Conservation (phyloP, 2,888 invertebrate genomes). For the Buathra laborator region DNA sequence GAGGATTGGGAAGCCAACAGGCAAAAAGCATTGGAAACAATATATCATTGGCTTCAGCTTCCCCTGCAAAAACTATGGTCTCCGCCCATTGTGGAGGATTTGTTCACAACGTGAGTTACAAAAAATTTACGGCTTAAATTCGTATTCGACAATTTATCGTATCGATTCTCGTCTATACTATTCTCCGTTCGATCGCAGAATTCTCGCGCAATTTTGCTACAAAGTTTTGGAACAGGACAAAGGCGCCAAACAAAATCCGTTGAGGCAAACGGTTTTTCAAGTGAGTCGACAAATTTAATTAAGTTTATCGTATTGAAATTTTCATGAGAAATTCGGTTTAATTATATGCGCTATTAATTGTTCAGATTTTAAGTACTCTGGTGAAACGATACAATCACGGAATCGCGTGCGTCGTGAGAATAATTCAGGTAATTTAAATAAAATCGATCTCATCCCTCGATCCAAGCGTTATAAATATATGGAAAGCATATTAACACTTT, state of each 20-base stretch:
- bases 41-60: slow-evolving; percentile 90
- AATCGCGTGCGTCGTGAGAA: slow-evolving; percentile 90
- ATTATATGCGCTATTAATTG: slow-evolving; percentile 74
- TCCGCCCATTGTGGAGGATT: slow-evolving; percentile 93
- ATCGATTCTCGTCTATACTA: neutral
- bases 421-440: slow-evolving; percentile 86
- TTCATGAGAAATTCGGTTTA: neutral
- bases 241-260: slow-evolving; percentile 88
- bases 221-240: slow-evolving; percentile 89
- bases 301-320: slow-evolving; percentile 11
- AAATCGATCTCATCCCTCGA: slow-evolving; percentile 25
- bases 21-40: slow-evolving; percentile 88
- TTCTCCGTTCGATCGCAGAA: slow-evolving; percentile 85
- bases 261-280: slow-evolving; percentile 88
- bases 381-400: slow-evolving; percentile 95
- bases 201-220: slow-evolving; percentile 92
- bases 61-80: slow-evolving; percentile 92
- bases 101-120: slow-evolving; percentile 91
- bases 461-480: slow-evolving; percentile 17
- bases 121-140: slow-evolving; percentile 21
- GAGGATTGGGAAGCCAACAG: slow-evolving; percentile 90
- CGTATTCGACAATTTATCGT: slow-evolving; percentile 20
- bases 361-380: slow-evolving; percentile 92
- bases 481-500: too few species aligned
- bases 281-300: slow-evolving; percentile 77